Evolutionary conservation across 2,888 invertebrate species (phyloP).

Genomic region (Nycteola revayana): DNA sequence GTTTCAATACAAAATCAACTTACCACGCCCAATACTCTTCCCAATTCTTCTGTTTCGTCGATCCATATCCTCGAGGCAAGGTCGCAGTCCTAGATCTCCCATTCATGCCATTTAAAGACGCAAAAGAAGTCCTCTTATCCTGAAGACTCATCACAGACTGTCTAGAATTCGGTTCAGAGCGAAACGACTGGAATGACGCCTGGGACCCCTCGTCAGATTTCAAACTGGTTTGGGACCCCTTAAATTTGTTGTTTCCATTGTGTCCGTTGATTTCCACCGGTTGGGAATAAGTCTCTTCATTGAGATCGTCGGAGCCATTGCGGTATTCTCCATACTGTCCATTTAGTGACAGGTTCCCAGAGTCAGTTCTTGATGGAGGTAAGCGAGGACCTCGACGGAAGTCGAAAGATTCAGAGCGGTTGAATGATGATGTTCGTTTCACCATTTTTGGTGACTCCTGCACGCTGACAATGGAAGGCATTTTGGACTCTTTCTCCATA

Average conservation of each 20-base stretch:
- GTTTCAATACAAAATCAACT: slow-evolving; percentile 38
- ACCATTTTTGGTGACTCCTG: slow-evolving; percentile 67
- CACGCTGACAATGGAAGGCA: slow-evolving; percentile 59
- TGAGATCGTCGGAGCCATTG: slow-evolving; percentile 41
- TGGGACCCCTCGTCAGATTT: slow-evolving; percentile 65
- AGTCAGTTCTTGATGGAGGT: slow-evolving; percentile 31
- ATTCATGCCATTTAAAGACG: slow-evolving; percentile 58
- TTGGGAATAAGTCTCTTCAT: slow-evolving; percentile 45
- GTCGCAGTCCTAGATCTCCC: slow-evolving; percentile 64
- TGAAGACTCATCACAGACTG: slow-evolving; percentile 60
- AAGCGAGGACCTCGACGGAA: slow-evolving; percentile 50
- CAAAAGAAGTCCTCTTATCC: slow-evolving; percentile 53
- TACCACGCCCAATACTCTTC: slow-evolving; percentile 77
- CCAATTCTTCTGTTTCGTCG: slow-evolving; percentile 69
- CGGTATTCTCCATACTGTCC: slow-evolving; percentile 28
- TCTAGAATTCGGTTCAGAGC: slow-evolving; percentile 62
- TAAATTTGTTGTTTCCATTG: slow-evolving; percentile 19
- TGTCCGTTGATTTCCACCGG: slow-evolving; percentile 42
- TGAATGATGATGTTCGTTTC: slow-evolving; percentile 54
- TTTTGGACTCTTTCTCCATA: slow-evolving; percentile 60
- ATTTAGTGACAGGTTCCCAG: slow-evolving; percentile 24
- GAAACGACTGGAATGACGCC: slow-evolving; percentile 62
- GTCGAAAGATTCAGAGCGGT: slow-evolving; percentile 49
- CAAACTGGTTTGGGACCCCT: slow-evolving; percentile 58
- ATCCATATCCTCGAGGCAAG: slow-evolving; percentile 67